Conservation (phyloP, 2,113 vertebrate species). For the Prunella fulvescens region DNA sequence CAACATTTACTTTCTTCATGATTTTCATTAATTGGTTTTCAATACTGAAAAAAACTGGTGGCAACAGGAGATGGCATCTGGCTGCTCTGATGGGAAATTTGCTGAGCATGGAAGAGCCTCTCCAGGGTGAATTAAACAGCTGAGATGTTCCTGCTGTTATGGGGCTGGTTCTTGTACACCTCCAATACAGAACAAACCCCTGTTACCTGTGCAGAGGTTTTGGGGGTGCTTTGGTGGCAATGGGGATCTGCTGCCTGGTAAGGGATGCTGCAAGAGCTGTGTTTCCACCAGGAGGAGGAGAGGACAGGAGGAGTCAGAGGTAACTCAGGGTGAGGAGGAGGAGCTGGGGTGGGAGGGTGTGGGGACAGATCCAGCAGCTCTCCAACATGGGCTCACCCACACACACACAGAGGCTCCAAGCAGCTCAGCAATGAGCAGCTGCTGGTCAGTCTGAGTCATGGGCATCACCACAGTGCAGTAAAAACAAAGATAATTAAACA, state of each 20-base stretch:
- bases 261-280: not conserved
- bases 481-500: not conserved
- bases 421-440: not conserved
- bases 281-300: not conserved
- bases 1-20: not conserved
- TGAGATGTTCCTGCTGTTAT: fast-evolving
- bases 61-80: not conserved
- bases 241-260: not conserved
- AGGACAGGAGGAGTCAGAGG: not conserved
- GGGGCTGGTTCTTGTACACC: not conserved
- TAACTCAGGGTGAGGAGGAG: not conserved
- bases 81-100: not conserved
- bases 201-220: not conserved
- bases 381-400: fast-evolving
- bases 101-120: not conserved
- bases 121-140: not conserved
- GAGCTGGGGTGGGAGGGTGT: not conserved
- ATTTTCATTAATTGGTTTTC: not conserved
- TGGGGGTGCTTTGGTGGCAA: fast-evolving
- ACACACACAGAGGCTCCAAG: not conserved
- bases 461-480: not conserved
- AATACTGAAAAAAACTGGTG: not conserved
- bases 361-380: not conserved
- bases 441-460: not conserved
- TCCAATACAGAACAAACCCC: fast-evolving